Evolutionary conservation across 37 sponge, comb jelly and placozoan species (phyloP).

Genomic region (Beroe ovata): DNA sequence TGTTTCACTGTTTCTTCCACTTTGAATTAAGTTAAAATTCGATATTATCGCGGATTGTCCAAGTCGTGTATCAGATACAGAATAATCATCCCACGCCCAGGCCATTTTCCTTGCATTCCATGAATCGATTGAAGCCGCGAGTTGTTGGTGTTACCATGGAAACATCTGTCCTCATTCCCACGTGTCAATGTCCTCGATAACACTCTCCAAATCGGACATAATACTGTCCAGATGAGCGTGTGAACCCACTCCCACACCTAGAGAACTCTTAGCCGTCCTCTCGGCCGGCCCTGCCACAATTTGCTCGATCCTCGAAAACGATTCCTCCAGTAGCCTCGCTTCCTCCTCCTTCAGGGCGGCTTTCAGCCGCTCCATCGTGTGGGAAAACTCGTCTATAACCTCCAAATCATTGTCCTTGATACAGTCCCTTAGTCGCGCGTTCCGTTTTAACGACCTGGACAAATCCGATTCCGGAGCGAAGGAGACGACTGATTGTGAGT

Average conservation of each 20-base stretch:
- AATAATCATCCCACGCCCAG: too few relatives aligned
- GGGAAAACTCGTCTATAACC: not conserved
- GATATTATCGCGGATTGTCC: too few relatives aligned
- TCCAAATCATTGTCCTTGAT: not conserved
- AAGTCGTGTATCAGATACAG: too few relatives aligned
- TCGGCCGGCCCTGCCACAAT: not conserved
- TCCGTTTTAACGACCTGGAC: not conserved
- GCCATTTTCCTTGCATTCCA: too few relatives aligned
- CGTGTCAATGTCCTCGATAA: not conserved
- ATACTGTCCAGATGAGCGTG: not conserved
- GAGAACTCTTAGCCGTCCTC: not conserved
- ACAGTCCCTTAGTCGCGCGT: not conserved
- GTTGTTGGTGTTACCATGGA: too few relatives aligned
- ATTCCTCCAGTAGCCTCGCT: not conserved
- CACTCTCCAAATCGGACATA: not conserved
- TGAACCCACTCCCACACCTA: not conserved
- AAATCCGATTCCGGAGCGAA: not conserved
- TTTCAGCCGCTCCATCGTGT: not conserved
- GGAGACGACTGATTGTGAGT: not conserved
- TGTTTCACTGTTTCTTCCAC: not conserved
- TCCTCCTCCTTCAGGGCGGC: not conserved
- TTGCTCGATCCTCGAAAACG: not conserved
- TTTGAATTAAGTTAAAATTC: too few relatives aligned
- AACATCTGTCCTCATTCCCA: too few relatives aligned
- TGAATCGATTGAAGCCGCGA: too few relatives aligned